Evolutionary conservation across 2,797 vertebrate genomes (phyloP).

Genomic region (Sebastes ruberrimus): DNA sequence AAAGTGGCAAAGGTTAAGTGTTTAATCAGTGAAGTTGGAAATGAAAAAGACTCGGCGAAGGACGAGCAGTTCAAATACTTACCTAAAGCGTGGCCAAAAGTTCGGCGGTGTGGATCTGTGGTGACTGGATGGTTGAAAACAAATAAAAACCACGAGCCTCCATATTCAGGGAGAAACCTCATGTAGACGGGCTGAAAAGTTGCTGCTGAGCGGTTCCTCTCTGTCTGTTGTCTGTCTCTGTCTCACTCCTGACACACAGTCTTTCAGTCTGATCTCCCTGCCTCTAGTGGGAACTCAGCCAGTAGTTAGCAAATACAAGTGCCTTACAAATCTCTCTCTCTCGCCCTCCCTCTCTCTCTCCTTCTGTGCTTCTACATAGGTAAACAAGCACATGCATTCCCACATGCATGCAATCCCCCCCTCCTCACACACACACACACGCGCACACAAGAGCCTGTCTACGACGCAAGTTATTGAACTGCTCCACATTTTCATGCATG

Average conservation of each 20-base stretch:
- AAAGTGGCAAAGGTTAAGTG: not conserved
- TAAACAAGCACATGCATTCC: slow-evolving; percentile 61
- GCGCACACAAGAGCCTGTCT: slow-evolving; percentile 50
- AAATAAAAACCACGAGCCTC: slow-evolving; percentile 49
- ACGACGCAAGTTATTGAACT: slow-evolving; percentile 85
- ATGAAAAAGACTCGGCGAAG: not conserved
- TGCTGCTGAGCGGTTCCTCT: slow-evolving; percentile 47
- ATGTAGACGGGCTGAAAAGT: slow-evolving; percentile 32
- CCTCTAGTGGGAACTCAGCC: slow-evolving; percentile 76
- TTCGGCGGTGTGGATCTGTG: slow-evolving; percentile 26
- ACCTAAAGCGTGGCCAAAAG: slow-evolving; percentile 75
- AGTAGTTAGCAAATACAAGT: slow-evolving; percentile 78
- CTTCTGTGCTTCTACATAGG: slow-evolving; percentile 47
- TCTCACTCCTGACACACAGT: slow-evolving; percentile 21
- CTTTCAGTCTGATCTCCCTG: slow-evolving; percentile 66
- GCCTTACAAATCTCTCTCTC: slow-evolving; percentile 71
- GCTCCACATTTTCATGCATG: slow-evolving; percentile 89
- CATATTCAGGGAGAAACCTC: slow-evolving; percentile 66
- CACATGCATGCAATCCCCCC: not conserved
- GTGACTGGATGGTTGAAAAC: slow-evolving; percentile 4
- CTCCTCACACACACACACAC: slow-evolving; percentile 15
- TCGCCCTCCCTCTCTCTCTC: slow-evolving; percentile 15
- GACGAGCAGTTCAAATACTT: slow-evolving; percentile 68
- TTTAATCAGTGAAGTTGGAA: slow-evolving; percentile 3
- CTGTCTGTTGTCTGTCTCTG: slow-evolving; percentile 13